phyloP scores from a whole-genome alignment of 1,140 invertebrate species.

The Calycopis cecrops region DNA sequence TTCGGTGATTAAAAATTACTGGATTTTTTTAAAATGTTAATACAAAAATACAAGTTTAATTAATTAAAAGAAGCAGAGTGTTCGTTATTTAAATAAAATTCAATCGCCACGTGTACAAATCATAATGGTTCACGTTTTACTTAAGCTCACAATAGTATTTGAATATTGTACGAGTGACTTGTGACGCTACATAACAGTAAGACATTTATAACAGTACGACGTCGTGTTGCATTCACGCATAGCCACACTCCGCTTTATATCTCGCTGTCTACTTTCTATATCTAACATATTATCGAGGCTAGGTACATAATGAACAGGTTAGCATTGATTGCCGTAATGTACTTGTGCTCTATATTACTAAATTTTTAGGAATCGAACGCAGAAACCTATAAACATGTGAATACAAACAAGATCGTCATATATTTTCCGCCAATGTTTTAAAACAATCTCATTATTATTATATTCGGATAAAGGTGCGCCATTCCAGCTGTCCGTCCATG shows the following conservation, averaged over 20 bases:
- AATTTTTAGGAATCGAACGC: not conserved
- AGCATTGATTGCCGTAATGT: conserved; percentile 13
- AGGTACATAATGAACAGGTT: conserved; percentile 20
- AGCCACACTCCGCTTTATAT: conserved; percentile 15
- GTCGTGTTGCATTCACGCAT: conserved; percentile 19
- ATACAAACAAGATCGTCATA: not conserved
- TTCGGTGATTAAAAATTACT: too few species aligned
- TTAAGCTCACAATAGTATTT: not conserved
- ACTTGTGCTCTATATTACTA: too few species aligned
- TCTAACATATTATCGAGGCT: conserved; percentile 18
- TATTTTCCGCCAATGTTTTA: not conserved
- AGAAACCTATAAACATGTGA: not conserved
- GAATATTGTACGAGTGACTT: conserved; percentile 13
- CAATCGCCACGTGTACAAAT: too few species aligned
- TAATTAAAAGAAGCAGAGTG: too few species aligned
- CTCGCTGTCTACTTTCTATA: conserved; percentile 18
- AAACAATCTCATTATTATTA: conserved; percentile 12
- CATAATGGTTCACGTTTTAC: not conserved
- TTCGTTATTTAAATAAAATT: too few species aligned
- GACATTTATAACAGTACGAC: conserved; percentile 14
- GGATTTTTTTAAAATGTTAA: too few species aligned
- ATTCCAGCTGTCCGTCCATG: too few species aligned
- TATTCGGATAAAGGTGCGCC: too few species aligned
- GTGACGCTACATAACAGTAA: conserved; percentile 17
- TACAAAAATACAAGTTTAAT: too few species aligned